Percentiles rank a stretch among this genome's conserved stretches.
Conservation (phyloP, 2,113 vertebrate species). For the Dolichallabes microphthalmus region DNA sequence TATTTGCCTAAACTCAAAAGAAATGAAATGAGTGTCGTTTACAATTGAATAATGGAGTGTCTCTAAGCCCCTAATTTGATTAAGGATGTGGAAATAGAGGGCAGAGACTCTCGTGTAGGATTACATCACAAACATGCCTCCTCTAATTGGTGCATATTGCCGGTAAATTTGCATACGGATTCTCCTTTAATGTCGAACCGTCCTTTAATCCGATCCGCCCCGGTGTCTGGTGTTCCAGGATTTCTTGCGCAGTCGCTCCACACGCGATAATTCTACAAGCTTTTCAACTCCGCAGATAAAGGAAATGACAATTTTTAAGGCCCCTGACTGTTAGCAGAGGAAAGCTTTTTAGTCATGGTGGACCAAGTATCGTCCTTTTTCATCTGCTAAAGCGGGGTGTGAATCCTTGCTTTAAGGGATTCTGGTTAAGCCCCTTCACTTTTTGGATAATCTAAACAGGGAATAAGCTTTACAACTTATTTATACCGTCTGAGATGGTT, state of each 20-base stretch:
- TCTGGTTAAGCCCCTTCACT: constrained; percentile 53
- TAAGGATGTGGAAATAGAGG: constrained; percentile 86
- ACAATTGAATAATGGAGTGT: constrained; percentile 85
- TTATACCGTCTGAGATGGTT: constrained; percentile 32
- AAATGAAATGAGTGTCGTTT: constrained; percentile 72
- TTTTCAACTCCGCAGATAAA: constrained; percentile 70
- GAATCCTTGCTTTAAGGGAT: constrained; percentile 57
- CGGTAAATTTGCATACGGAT: constrained; percentile 90
- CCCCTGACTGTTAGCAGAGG: constrained; percentile 63
- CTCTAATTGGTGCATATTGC: constrained; percentile 75
- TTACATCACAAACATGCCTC: constrained; percentile 73
- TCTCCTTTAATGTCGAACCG: constrained; percentile 86
- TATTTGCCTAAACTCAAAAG: constrained; percentile 90
- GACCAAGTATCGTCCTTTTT: constrained; percentile 55
- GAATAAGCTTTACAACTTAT: constrained; percentile 35
- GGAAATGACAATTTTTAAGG: constrained; percentile 66
- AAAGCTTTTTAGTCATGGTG: constrained; percentile 66
- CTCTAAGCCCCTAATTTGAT: constrained; percentile 98
- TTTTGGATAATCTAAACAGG: constrained; percentile 59
- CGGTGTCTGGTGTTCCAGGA: constrained; percentile 78
- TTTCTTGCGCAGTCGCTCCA: constrained; percentile 72
- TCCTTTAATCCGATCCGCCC: constrained; percentile 84
- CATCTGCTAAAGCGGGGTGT: constrained; percentile 54
- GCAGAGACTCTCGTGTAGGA: constrained; percentile 81
- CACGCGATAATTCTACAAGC: constrained; percentile 78